Conservation (phyloP, 2,113 vertebrate species). For the Bufo bufo region DNA sequence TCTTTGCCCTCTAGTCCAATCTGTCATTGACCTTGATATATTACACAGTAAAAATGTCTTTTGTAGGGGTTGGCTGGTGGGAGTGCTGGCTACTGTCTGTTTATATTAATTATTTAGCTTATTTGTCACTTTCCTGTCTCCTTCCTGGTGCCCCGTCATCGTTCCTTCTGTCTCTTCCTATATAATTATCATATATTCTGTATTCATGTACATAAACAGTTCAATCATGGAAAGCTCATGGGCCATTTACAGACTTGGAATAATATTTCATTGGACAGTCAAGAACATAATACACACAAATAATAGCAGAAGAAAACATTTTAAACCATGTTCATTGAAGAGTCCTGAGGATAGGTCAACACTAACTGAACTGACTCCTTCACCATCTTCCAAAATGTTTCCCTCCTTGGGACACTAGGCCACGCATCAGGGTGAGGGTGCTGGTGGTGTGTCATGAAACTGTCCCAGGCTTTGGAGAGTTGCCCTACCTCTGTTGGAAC, state of each 20-base stretch:
- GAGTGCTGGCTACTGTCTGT: background rate
- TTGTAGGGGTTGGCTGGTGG: background rate
- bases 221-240: background rate
- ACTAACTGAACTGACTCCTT: no score
- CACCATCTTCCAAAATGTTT: no score
- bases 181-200: background rate
- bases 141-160: background rate
- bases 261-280: background rate
- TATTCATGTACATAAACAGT: background rate
- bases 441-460: no score
- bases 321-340: background rate
- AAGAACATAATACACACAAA: background rate
- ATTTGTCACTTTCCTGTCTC: slow-evolving; percentile 19
- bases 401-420: no score
- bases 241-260: background rate
- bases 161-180: background rate
- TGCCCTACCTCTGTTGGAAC: no score
- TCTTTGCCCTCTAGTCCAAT: slow-evolving; percentile 6
- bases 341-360: no score
- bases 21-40: slow-evolving; percentile 8
- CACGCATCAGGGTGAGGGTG: no score
- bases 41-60: slow-evolving; percentile 2
- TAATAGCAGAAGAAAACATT: background rate
- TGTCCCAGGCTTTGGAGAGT: no score
- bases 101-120: slow-evolving; percentile 10